phyloP scores from a whole-genome alignment of 2,888 invertebrate genomes.

The Leptinotarsa rubiginosa region DNA sequence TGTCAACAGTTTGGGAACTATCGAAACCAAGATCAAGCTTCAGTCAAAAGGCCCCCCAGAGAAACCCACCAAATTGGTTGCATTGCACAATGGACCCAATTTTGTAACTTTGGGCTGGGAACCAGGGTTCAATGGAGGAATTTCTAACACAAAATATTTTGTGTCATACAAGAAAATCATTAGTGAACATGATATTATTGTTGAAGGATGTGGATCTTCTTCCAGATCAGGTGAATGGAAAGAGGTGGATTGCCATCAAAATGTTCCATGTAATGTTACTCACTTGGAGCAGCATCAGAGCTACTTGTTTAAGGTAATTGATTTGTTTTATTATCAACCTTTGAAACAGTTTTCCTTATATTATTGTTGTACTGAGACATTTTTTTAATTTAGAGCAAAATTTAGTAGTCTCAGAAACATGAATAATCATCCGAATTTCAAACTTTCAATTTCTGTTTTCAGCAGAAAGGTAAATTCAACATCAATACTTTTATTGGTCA shows the following conservation, averaged over 20 bases:
- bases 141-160: conserved; percentile 87
- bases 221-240: conserved; percentile 77
- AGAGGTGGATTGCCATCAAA: conserved; percentile 86
- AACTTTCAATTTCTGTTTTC: too few relatives aligned
- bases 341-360: too few relatives aligned
- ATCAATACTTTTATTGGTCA: too few relatives aligned
- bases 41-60: conserved; percentile 92
- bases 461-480: too few relatives aligned
- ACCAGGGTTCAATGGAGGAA: conserved; percentile 90
- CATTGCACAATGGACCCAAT: conserved; percentile 81
- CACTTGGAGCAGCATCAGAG: conserved; percentile 87
- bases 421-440: too few relatives aligned
- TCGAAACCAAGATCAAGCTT: conserved; percentile 79
- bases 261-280: conserved; percentile 90
- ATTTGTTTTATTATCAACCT: background rate
- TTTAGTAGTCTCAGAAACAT: too few relatives aligned
- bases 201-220: conserved; percentile 73
- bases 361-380: background rate
- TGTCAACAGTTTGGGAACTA: conserved; percentile 83
- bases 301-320: conserved; percentile 83
- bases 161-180: conserved; percentile 82
- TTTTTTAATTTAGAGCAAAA: too few relatives aligned
- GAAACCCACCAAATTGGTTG: conserved; percentile 78
- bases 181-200: conserved; percentile 72
- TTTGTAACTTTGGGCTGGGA: conserved; percentile 87